A percentile compares a stretch with the other conserved stretches of the same genome.
These are phyloP conservation scores for Sarcoramphus papa DNA, from an alignment of 2,797 vertebrate species.

Conservation along the genomic window DNA sequence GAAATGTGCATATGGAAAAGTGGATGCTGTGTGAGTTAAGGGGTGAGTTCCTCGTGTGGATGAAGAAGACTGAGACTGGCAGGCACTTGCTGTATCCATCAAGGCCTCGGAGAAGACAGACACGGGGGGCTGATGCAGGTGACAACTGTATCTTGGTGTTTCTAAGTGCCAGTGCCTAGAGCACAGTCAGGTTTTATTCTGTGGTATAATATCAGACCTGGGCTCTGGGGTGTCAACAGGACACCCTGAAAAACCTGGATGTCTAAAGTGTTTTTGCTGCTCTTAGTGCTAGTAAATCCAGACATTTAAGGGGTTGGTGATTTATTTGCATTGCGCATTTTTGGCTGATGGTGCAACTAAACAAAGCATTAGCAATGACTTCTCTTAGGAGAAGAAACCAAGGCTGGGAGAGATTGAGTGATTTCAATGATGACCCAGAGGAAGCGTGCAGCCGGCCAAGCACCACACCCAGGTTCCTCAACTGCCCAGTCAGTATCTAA, in stretches of 20 bases:
- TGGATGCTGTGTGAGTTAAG: not conserved
- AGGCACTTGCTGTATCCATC: not conserved
- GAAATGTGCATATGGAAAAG: not conserved
- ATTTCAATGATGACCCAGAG: not conserved
- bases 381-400: not conserved
- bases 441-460: rapidly evolving
- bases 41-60: rapidly evolving
- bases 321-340: not conserved
- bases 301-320: not conserved
- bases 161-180: not conserved
- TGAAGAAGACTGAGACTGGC: not conserved
- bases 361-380: not conserved
- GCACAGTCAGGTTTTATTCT: not conserved
- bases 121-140: rapidly evolving
- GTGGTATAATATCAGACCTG: not conserved
- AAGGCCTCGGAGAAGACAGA: not conserved
- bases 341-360: not conserved
- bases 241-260: not conserved
- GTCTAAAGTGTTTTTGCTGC: not conserved
- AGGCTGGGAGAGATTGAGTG: not conserved
- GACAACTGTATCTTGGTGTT: not conserved
- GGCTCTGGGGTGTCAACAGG: not conserved
- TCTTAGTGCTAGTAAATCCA: not conserved
- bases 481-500: not conserved
- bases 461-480: not conserved